A percentile compares a stretch with the other conserved stretches of the same genome.
Conservation (phyloP, 2,888 invertebrate genomes). For the Candidula unifasciata region DNA sequence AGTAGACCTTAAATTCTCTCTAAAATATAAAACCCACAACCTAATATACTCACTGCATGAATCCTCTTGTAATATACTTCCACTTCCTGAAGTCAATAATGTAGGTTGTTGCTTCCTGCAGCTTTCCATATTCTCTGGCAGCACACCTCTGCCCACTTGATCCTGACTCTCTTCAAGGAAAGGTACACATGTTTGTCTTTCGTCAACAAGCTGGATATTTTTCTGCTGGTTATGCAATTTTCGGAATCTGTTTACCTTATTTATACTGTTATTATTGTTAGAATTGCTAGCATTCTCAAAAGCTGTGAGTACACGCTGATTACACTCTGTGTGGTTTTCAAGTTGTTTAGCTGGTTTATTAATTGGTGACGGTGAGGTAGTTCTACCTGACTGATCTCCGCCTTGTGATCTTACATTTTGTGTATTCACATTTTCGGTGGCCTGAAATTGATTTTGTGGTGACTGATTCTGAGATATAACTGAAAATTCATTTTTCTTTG, state of each 20-base stretch:
- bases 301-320: neutral
- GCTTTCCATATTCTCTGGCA: neutral
- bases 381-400: neutral
- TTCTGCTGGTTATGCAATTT: neutral
- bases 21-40: too few relatives aligned
- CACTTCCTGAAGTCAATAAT: neutral
- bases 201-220: neutral
- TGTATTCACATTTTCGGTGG: neutral
- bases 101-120: neutral
- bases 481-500: neutral
- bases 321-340: neutral
- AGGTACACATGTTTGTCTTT: neutral
- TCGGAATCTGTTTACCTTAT: neutral
- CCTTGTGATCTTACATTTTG: neutral
- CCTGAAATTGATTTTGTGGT: neutral
- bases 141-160: neutral
- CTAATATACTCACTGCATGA: neutral
- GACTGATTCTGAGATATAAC: neutral
- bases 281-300: neutral
- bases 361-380: neutral
- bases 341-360: neutral
- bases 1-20: neutral
- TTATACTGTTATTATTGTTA: neutral
- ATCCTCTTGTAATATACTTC: neutral
- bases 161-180: neutral